Evolutionary conservation across 1,140 invertebrate genomes (phyloP).

Genomic region (Cecropterus lyciades): DNA sequence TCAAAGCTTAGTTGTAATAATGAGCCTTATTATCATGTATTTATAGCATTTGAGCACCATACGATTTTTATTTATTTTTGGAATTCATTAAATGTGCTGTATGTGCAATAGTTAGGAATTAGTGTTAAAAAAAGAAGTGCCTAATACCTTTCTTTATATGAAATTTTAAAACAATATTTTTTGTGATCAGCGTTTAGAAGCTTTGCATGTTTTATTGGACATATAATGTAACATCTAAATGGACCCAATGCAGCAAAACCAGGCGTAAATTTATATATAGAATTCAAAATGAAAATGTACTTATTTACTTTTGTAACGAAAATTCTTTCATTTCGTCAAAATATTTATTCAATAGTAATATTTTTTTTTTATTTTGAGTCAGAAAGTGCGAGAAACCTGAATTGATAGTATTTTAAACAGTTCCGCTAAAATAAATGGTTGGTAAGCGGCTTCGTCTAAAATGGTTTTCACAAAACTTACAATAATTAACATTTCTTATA

Average conservation of each 20-base stretch:
- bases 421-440: neutral
- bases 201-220: too few species aligned
- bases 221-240: too few species aligned
- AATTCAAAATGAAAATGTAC: too few species aligned
- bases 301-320: too few species aligned
- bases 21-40: constrained; percentile 29
- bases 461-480: constrained; percentile 8
- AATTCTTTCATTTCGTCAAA: too few species aligned
- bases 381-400: neutral
- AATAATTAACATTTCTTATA: constrained; percentile 19
- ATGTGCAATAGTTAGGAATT: constrained; percentile 9
- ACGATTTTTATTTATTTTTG: constrained; percentile 25
- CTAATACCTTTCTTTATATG: too few species aligned
- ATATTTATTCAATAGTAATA: too few species aligned
- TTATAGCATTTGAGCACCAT: constrained; percentile 33
- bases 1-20: constrained; percentile 16
- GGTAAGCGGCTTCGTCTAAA: neutral
- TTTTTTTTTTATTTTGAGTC: too few species aligned
- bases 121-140: neutral
- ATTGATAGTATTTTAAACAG: neutral
- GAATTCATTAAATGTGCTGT: constrained; percentile 2
- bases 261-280: too few species aligned
- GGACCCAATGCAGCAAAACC: too few species aligned
- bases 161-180: neutral
- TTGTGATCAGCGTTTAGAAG: neutral